These are phyloP conservation scores for Pterocles orientalis DNA, from an alignment of 2,113 vertebrate genomes.

Conservation along the genomic window DNA sequence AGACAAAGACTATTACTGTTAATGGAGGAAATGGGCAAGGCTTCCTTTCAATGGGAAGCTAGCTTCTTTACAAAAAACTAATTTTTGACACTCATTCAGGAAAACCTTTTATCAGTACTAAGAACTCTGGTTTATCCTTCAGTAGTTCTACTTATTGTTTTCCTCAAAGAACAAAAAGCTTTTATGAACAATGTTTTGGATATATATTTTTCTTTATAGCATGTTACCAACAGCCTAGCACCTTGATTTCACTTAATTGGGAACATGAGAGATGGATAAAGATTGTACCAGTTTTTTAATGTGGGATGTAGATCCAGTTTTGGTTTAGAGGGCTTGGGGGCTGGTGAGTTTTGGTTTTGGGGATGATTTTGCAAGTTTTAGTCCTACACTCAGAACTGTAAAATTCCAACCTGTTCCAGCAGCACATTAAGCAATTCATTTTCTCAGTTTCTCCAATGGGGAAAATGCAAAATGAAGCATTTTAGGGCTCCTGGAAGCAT, in stretches of 20 bases:
- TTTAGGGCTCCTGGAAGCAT: background rate
- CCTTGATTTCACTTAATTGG: background rate
- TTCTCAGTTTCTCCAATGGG: background rate
- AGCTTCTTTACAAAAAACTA: background rate
- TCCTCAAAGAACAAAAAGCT: background rate
- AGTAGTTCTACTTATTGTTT: background rate
- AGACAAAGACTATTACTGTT: background rate
- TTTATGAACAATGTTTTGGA: background rate
- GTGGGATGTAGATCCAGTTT: background rate
- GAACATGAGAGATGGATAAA: background rate
- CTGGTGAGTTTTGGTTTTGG: background rate
- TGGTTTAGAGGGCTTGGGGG: background rate
- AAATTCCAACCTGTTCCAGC: background rate
- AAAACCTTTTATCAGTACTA: slow-evolving; percentile 1
- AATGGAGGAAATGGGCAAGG: slow-evolving; percentile 31
- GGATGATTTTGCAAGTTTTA: background rate
- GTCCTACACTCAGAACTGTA: background rate
- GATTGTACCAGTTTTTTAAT: background rate
- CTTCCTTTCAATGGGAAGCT: background rate
- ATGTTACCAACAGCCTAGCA: background rate
- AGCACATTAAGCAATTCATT: background rate
- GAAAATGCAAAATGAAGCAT: background rate
- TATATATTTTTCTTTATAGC: rapidly evolving
- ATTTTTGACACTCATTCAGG: background rate
- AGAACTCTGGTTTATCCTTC: background rate